Conservation (phyloP, 2,888 invertebrate species). For the Noctua comes region DNA sequence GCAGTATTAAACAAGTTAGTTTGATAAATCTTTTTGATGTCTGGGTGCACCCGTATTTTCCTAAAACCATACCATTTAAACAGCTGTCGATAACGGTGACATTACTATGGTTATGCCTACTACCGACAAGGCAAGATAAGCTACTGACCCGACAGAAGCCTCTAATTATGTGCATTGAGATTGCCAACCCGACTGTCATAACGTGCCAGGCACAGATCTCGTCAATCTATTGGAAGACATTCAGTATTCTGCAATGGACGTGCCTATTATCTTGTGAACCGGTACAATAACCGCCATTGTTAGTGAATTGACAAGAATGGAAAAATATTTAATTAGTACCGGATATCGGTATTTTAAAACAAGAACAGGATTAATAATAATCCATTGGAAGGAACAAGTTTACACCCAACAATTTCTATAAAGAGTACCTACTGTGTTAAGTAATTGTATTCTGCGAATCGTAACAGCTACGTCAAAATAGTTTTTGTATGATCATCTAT, state of each 20-base stretch:
- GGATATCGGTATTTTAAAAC: not conserved
- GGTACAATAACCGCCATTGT: constrained; percentile 5
- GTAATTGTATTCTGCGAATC: no score
- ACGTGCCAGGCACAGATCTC: not conserved
- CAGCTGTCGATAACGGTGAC: not conserved
- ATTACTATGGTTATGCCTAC: not conserved
- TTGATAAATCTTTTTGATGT: no score
- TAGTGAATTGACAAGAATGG: not conserved
- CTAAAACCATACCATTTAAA: no score
- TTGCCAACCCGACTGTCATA: constrained; percentile 11
- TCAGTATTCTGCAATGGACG: not conserved
- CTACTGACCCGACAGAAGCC: not conserved
- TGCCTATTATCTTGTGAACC: not conserved
- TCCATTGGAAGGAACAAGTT: not conserved
- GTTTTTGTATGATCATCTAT: no score
- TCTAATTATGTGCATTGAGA: constrained; percentile 35
- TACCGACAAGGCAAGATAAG: constrained; percentile 19
- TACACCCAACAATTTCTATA: no score
- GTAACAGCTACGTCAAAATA: no score
- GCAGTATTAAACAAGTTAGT: no score
- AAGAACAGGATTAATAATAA: not conserved
- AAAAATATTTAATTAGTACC: not conserved
- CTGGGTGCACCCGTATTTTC: not conserved
- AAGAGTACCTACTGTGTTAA: not conserved
- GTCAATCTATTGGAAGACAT: constrained; percentile 18